Evolutionary conservation across 2,888 invertebrate genomes (phyloP), one percentile per base, ranked within the genome.

Genomic region (Platypus cylindrus): DNA sequence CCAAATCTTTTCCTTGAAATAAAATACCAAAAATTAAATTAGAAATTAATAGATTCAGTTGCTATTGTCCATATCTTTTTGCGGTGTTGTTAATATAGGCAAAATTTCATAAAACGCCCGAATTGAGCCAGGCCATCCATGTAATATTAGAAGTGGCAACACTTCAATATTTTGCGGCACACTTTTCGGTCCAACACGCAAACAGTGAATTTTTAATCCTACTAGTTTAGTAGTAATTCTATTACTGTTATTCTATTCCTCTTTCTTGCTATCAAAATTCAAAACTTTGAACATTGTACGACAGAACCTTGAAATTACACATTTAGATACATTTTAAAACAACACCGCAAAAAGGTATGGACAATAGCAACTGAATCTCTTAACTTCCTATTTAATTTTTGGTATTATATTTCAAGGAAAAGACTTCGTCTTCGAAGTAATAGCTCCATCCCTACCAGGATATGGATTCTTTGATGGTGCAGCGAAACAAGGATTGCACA

Each of bases 41-140:
- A n/a, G n/a, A n/a, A 13, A 17, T 18, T 18, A 16, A 28, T 15
- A 28, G n/a, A 28, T 28, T 15, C 12, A 20, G 9, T 5, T 20
- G 29, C 15, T 28, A 28, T 28, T 15, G 3, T 15, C 5, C 14
- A 28, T 28, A n/a, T 5, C 29, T 24, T 60, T 50, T 28, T 63
- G 60, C 0, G 65, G 65, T 1, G 63, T 64, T 0, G 70, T 75
- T 9, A 85, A 61, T 26, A 71, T 53, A 0, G 83, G 82, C 32
- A 84, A 75, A 0, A 83, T 59, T 33, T 76, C 75, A 50, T 80
- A 78, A 59, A 87, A 89, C 62, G 90, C 90, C n/a, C 77, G 65
- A 2, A 87, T 69, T 0, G 83, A 84, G 0, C 89, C 86, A 0
- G 90, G 89, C 91, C 91, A 91, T 24, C 91, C 91, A 55, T 93